Evolutionary conservation across 1,140 invertebrate genomes (phyloP), one percentile per base, ranked within the genome.

Genomic region (Meloidogyne floridensis): DNA sequence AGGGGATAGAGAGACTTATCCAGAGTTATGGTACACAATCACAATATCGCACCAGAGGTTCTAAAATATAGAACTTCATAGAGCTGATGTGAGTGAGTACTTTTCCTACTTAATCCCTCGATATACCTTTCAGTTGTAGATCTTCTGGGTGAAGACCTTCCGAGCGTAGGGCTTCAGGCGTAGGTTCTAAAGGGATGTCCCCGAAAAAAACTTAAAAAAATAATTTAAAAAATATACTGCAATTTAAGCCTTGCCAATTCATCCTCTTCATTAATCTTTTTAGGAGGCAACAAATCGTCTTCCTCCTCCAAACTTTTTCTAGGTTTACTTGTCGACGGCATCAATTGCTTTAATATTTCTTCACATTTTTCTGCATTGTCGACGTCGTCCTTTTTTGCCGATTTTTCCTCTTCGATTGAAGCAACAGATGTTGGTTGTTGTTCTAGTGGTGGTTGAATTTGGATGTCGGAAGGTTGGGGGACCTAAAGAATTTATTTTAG

Each of bases 251-350:
- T 18, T n/a, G 87, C 18, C 32, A 86, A 20, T 43, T 86, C 85
- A 20, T 87, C 86, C 53, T 86, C 85, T 42, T 85, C 81, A 54
- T 76, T 82, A 10, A 86, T 20, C n/a, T 86, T 82, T 43, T 71
- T 65, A 54, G 83, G 82, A n/a, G 20, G n/a, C 15, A 20, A 56
- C 32, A 65, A 74, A 9, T 84, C 80, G 13, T 84, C 84, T 18
- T 54, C n/a, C 15, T 82, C 84, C 9, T 65, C 65, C 51, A 20
- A 65, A 43, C 7, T 32, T 3, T 20, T 13, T 71, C 47, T 70
- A 47, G 3, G n/a, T 54, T 47, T 20, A 15, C 42, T 76, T 18
- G 56, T 76, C 32, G 32, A 32, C 20, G 42, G 18, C 43, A 65
- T 79, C 8, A 20, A 13, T 42, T 71, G 42, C 9, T 18, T 10